Evolutionary conservation across 2,888 invertebrate genomes (phyloP).

Genomic region (Ochropleura leucogaster): DNA sequence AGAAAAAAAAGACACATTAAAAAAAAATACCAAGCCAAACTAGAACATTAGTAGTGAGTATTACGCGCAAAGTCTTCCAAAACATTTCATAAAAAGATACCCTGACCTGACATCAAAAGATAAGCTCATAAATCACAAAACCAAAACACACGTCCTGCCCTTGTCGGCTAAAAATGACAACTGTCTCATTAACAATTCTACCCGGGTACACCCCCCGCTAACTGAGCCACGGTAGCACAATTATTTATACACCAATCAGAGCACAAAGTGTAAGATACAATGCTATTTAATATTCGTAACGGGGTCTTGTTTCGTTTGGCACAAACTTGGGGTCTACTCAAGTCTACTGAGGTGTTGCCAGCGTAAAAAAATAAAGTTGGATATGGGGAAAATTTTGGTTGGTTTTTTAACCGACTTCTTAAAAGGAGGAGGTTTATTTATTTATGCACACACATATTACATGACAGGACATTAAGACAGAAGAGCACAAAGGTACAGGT

Average conservation of each 20-base stretch:
- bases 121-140: conserved; percentile 35
- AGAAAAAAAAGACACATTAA: no score
- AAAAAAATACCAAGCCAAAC: no score
- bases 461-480: no score
- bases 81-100: no score
- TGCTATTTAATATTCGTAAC: conserved; percentile 68
- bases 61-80: no score
- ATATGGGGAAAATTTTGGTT: neutral
- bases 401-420: neutral
- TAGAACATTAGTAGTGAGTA: no score
- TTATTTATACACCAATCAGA: conserved; percentile 68
- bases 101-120: conserved; percentile 31
- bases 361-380: conserved; percentile 43
- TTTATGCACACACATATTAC: no score
- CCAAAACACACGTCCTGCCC: conserved; percentile 31
- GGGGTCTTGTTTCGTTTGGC: conserved; percentile 52
- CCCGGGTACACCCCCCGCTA: conserved; percentile 26
- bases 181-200: conserved; percentile 47
- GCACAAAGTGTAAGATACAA: conserved; percentile 58
- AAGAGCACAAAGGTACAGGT: no score
- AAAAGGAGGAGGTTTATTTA: no score
- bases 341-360: conserved; percentile 26
- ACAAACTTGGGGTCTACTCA: conserved; percentile 32
- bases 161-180: conserved; percentile 53
- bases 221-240: conserved; percentile 42